phyloP scores from a whole-genome alignment of 2,113 vertebrate species.

The Tinamus guttatus region DNA sequence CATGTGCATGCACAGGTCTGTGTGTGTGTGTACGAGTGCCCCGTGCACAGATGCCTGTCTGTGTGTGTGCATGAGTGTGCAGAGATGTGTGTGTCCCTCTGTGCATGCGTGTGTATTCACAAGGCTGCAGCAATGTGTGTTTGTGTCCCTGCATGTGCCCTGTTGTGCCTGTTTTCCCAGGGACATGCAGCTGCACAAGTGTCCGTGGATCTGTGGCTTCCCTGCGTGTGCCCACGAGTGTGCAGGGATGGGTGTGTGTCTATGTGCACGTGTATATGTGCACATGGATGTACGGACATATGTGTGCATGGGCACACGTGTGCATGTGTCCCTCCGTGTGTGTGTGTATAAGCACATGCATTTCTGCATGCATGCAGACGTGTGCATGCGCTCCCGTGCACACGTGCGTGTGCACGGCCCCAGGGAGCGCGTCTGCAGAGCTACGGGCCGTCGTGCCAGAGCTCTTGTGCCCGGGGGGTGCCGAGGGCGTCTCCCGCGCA shows the following conservation, averaged over 20 bases:
- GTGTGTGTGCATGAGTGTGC: no score
- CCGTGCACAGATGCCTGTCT: no score
- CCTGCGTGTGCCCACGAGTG: not conserved
- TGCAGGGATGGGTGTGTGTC: not conserved
- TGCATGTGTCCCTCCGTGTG: not conserved
- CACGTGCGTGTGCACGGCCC: not conserved
- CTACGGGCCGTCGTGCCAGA: not conserved
- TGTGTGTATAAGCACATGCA: fast-evolving
- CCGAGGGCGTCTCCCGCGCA: not conserved
- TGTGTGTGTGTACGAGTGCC: not conserved
- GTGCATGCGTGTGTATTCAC: fast-evolving
- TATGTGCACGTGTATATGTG: not conserved
- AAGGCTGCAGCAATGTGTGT: no score
- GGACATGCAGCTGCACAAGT: not conserved
- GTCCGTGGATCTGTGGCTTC: not conserved
- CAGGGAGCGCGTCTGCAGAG: not conserved
- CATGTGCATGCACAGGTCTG: not conserved
- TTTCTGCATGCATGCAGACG: no score
- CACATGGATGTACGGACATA: no score
- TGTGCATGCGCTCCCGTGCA: not conserved
- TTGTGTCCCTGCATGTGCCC: fast-evolving
- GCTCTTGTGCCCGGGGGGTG: not conserved
- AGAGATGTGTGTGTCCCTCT: not conserved
- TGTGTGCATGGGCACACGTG: not conserved
- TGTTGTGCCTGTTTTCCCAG: no score